These are phyloP conservation scores for Capromys pilorides DNA, from an alignment of 2,797 vertebrate species.

Conservation along the genomic window DNA sequence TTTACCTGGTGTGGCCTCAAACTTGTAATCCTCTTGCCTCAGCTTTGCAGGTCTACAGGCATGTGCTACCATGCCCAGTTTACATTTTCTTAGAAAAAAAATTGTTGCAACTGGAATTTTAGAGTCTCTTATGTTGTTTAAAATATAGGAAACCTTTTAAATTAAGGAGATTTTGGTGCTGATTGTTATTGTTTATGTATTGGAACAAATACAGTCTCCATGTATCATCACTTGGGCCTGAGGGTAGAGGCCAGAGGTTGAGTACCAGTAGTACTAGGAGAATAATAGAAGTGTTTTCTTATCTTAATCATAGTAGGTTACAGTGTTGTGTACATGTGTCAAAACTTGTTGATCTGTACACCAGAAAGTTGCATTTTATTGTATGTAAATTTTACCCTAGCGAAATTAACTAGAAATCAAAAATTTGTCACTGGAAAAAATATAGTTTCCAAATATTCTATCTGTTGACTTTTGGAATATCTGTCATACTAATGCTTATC, in stretches of 20 bases:
- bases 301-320: neutral
- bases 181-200: neutral
- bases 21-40: neutral
- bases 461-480: neutral
- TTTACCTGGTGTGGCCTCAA: neutral
- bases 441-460: neutral
- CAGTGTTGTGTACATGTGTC: neutral
- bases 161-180: neutral
- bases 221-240: neutral
- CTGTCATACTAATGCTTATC: neutral
- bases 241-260: neutral
- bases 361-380: neutral
- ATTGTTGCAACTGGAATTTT: neutral
- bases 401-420: neutral
- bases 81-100: neutral
- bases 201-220: constrained; percentile 31
- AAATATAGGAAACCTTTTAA: neutral
- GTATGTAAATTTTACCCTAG: neutral
- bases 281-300: neutral
- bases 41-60: neutral
- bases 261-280: neutral
- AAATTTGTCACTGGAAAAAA: neutral
- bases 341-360: neutral
- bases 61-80: neutral
- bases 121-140: neutral